Conservation (phyloP, 2,888 invertebrate genomes). For the Quadroppia sp. region DNA sequence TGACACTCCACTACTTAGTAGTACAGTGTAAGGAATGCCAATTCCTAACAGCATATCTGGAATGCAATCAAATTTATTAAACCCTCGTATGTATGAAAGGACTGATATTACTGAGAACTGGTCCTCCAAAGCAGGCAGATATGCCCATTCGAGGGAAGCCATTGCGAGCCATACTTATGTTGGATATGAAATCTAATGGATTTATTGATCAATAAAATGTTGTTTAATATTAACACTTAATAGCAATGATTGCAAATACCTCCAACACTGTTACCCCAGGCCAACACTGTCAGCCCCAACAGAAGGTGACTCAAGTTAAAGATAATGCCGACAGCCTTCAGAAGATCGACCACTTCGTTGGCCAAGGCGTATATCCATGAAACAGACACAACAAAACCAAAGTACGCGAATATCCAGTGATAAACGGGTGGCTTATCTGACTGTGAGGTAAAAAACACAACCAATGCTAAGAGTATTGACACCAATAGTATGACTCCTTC, state of each 20-base stretch:
- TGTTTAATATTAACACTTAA: background rate
- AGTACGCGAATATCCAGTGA: conserved; percentile 57
- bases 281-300: conserved; percentile 57
- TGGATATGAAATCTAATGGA: conserved; percentile 57
- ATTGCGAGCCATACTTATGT: conserved; percentile 55
- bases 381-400: conserved; percentile 60
- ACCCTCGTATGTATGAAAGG: too few relatives aligned
- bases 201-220: background rate
- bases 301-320: conserved; percentile 55
- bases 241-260: conserved; percentile 49
- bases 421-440: conserved; percentile 52
- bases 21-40: conserved; percentile 38
- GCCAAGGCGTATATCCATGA: conserved; percentile 62
- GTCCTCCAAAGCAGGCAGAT: conserved; percentile 58
- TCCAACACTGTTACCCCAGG: conserved; percentile 58
- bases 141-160: conserved; percentile 57
- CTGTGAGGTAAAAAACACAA: conserved; percentile 52
- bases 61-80: background rate
- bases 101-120: conserved; percentile 56
- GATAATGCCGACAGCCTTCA: conserved; percentile 55
- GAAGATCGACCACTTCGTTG: conserved; percentile 60
- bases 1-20: background rate
- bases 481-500: conserved; percentile 50
- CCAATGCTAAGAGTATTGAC: conserved; percentile 49
- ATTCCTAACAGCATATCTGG: conserved; percentile 41